Evolutionary conservation across 2,113 vertebrate species (phyloP), one percentile per base, ranked within the genome.

Genomic region (Aramus guarauna): DNA sequence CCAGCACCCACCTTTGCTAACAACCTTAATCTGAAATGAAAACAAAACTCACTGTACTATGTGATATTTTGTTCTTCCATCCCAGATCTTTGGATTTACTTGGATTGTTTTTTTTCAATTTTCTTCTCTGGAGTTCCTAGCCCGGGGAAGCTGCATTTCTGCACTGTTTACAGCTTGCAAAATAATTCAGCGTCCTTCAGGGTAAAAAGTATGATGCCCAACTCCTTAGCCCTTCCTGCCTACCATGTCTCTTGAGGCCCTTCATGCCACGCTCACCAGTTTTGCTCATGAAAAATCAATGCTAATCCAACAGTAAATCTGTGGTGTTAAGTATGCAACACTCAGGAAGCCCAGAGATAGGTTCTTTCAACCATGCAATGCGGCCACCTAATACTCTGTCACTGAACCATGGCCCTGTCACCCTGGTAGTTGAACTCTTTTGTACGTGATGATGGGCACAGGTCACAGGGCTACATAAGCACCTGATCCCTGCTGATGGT

Each of bases 381-480:
- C 29, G 43, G 12, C 17, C 43, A 23, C 11, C 29, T 12, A 45
- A 45, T 8, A 20, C 19, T 58, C 36, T 74, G 12, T 24, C 59
- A 32, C 43, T 24, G 34, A 84, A 36, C 34, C 5, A 4, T 8
- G 5, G 11, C 4, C 6, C 18, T 43, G 26, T 43, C 41, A 39
- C 11, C n/a, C 18, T 11, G 36, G 13, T 21, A 79, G 67, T 18
- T 55, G 52, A 83, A 50, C 6, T 32, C 17, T 24, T 24, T 36
- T 1, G 2, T 27, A 14, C 0, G 2, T 17, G 11, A 4, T 17
- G 29, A 4, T 17, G 29, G 36, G 32, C 14, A 62, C 0, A 0
- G 12, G 24, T n/a, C 30, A 4, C 22, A 71, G 34, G 22, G 16
- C 18, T 74, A 11, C 26, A 12, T 9, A 15, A 24, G 21, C 12